Percentiles rank a stretch among this genome's conserved stretches.
Conservation (phyloP, 2,888 invertebrate genomes). For the Leptarthrus brevirostris region DNA sequence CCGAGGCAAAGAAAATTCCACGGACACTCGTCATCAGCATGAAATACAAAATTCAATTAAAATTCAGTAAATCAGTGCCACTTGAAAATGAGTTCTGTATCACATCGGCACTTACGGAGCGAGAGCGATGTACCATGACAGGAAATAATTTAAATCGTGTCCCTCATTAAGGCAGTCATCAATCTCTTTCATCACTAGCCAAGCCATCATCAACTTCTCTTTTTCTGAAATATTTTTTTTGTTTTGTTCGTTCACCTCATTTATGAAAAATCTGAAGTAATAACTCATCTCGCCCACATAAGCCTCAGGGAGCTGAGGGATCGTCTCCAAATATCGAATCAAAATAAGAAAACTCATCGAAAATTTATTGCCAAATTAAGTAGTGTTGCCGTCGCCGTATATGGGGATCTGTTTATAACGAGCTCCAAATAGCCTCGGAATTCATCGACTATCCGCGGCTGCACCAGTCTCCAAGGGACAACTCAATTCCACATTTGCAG, state of each 20-base stretch:
- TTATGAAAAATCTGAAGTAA: slow-evolving; percentile 41
- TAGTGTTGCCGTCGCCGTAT: background rate
- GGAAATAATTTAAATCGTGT: slow-evolving; percentile 50
- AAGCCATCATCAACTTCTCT: slow-evolving; percentile 36
- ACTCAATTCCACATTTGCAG: slow-evolving; percentile 39
- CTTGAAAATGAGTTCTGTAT: slow-evolving; percentile 47
- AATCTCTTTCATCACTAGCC: slow-evolving; percentile 48
- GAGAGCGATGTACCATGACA: slow-evolving; percentile 44
- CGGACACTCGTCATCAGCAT: slow-evolving; percentile 16
- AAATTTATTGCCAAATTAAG: slow-evolving; percentile 38
- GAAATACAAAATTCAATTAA: slow-evolving; percentile 47
- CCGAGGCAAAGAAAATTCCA: slow-evolving; percentile 1
- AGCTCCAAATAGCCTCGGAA: slow-evolving; percentile 2
- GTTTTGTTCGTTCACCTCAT: slow-evolving; percentile 29
- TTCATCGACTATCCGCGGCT: background rate
- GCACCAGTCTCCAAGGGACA: background rate
- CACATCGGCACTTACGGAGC: slow-evolving; percentile 5
- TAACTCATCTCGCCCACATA: slow-evolving; percentile 46
- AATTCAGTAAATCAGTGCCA: slow-evolving; percentile 48
- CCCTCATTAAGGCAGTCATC: slow-evolving; percentile 48
- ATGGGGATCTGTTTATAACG: slow-evolving; percentile 18
- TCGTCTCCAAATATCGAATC: slow-evolving; percentile 34
- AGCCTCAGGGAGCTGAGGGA: slow-evolving; percentile 7
- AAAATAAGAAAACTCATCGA: slow-evolving; percentile 17
- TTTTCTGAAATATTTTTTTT: slow-evolving; percentile 1